phyloP scores from a whole-genome alignment of 2,113 vertebrate genomes.

The Psephotus haematonotus region DNA sequence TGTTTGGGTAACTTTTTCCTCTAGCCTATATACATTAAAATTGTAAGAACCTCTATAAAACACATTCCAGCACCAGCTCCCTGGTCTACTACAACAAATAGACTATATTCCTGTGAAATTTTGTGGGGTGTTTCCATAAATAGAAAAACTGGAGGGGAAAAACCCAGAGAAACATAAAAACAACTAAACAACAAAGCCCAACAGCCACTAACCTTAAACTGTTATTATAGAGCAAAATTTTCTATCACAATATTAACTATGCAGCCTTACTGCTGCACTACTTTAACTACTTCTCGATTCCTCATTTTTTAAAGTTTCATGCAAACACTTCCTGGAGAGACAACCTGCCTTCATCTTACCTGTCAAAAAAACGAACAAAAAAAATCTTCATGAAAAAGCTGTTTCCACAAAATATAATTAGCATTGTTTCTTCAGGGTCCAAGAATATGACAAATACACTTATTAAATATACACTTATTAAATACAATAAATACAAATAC shows the following conservation, averaged over 20 bases:
- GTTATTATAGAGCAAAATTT: neutral
- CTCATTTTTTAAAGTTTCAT: neutral
- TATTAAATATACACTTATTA: neutral
- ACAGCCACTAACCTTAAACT: neutral
- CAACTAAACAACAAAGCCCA: neutral
- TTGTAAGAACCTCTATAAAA: neutral
- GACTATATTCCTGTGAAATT: neutral
- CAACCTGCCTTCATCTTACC: neutral
- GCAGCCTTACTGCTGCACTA: neutral
- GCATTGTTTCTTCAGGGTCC: neutral
- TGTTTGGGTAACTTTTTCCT: neutral
- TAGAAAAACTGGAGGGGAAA: neutral
- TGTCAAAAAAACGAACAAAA: neutral
- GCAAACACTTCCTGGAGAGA: neutral
- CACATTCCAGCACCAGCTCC: neutral
- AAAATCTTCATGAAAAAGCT: neutral
- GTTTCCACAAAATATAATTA: neutral
- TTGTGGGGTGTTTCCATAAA: neutral
- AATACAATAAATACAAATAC: too few species aligned
- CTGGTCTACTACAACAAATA: neutral
- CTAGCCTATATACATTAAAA: neutral
- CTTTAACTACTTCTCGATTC: neutral
- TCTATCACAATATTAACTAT: neutral
- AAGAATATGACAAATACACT: neutral
- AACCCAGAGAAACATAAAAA: neutral